Evolutionary conservation across 2,113 vertebrate genomes (phyloP), one percentile per base, ranked within the genome.

Genomic region (Lophura nycthemera): DNA sequence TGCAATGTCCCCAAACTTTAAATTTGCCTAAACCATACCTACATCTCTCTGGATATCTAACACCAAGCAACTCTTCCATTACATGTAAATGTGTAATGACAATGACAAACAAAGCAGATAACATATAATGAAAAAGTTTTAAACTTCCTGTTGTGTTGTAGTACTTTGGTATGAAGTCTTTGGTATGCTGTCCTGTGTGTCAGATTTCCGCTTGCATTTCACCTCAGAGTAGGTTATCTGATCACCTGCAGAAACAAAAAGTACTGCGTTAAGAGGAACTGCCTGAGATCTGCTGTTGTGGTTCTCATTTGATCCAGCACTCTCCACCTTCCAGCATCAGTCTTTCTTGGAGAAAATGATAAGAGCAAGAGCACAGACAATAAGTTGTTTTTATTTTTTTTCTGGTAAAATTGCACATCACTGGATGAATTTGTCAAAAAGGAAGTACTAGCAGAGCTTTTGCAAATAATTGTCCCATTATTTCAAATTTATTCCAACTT

Each of bases 241-340:
- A 20, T 93, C 81, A 29, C 38, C 94, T 96, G 52, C 6, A 64
- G 57, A 42, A 47, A 71, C 11, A 80, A 50, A 48, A 83, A 66
- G 29, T 22, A 27, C 16, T 54, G 8, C 11, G 9, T 7, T 34
- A 56, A 70, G 24, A 60, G 50, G 54, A 32, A 14, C 43, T 73
- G 66, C 25, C 56, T 1, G 2, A 59, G 54, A 40, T 6, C 52
- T 76, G 52, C 38, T 24, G 18, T 69, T 24, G 25, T n/a, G 15
- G 3, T 60, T 30, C 43, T 47, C 38, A 36, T 16, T 13, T 25
- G 11, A 5, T 19, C 43, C 32, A n/a, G n/a, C 4, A 42, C 36
- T 25, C 38, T 54, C 57, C 2, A 42, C n/a, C 25, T n/a, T 65
- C 63, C 57, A 71, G 43, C 47, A 30, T n/a, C 32, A 48, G 30